Base-by-base conservation (phyloP, 2,113 vertebrate species). In the Anoplopoma fimbria region DNA sequence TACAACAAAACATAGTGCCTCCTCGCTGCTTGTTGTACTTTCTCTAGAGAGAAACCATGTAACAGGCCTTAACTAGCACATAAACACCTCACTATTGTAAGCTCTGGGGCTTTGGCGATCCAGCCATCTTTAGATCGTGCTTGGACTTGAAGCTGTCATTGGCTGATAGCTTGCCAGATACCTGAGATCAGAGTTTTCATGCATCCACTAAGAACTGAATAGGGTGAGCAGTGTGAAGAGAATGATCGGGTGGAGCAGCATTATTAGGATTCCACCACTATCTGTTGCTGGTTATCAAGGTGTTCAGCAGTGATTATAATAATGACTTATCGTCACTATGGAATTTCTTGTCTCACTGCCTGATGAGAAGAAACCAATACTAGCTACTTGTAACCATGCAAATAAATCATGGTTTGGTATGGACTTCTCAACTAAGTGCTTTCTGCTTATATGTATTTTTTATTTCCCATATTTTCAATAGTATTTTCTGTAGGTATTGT, bases 231-330 rank as follows among this genome's bases (percentile, higher is more conserved):
- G 29, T 60, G 70, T 7, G 40, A 36, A 63, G 23, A 53, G 17
- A 86, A 62, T 51, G 25, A 19, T 29, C 61, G 79, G 87, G 90
- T 49, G 81, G 45, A 82, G 87, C 67, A 57, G 82, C 81, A 74
- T 85, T 47, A 82, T 55, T 85, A 60, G 21, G 73, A 93, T 89
- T 91, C 86, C 88, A 76, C 3, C 6, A 9, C 13, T 4, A n/a
- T n/a, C 9, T 67, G 19, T 67, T 4, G n/a, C 40, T 29, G 51
- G 38, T 78, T 65, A 69, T 57, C 53, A 34, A 67, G 42, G 6
- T 40, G 10, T 36, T 34, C 9, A 14, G 17, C 15, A 29, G 17
- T n/a, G 3, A 55, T 36, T 27, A 65, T 33, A 34, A 2, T 45
- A 17, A n/a, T 2, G 4, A 34, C 49, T 47, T 33, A 47, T 47